Evolutionary conservation across 2,797 vertebrate genomes (phyloP).

Genomic region (Leucoraja ocellata): DNA sequence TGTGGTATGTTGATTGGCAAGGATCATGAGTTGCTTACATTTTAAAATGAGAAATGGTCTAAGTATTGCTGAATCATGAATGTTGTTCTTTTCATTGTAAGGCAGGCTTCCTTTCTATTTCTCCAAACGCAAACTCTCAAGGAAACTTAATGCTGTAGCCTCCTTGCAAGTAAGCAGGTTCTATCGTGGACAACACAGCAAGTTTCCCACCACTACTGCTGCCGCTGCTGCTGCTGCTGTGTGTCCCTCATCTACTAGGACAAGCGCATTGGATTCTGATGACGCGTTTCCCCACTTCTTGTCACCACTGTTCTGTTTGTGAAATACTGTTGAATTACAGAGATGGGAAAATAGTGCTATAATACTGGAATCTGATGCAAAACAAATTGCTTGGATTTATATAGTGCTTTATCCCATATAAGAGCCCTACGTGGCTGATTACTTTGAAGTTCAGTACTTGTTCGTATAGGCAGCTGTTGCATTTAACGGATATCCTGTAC

Average conservation of each 20-base stretch:
- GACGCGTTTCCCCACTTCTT: not conserved
- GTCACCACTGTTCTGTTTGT: not conserved
- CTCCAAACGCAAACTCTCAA: not conserved
- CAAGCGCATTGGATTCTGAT: not conserved
- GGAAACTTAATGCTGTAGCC: not conserved
- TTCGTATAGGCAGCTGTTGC: not conserved
- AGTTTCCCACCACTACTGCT: not conserved
- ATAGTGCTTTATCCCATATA: not conserved
- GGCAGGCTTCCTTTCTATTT: not conserved
- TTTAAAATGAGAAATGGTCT: constrained; percentile 11
- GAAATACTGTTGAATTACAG: not conserved
- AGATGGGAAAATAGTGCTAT: not conserved
- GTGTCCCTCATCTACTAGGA: not conserved
- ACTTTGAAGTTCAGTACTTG: constrained; percentile 24
- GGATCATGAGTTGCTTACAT: constrained; percentile 32
- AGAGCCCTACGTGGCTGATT: not conserved
- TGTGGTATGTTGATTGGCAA: constrained; percentile 20
- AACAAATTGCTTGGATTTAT: constrained; percentile 1
- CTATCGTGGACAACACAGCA: not conserved
- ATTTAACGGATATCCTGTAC: not conserved
- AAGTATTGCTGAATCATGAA: constrained; percentile 16
- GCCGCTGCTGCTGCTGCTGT: too few species aligned
- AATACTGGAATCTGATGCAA: not conserved
- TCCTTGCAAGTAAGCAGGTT: not conserved
- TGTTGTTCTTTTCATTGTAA: not conserved